These are phyloP conservation scores for Stictonetta naevosa DNA, from an alignment of 2,113 vertebrate species.

Conservation along the genomic window DNA sequence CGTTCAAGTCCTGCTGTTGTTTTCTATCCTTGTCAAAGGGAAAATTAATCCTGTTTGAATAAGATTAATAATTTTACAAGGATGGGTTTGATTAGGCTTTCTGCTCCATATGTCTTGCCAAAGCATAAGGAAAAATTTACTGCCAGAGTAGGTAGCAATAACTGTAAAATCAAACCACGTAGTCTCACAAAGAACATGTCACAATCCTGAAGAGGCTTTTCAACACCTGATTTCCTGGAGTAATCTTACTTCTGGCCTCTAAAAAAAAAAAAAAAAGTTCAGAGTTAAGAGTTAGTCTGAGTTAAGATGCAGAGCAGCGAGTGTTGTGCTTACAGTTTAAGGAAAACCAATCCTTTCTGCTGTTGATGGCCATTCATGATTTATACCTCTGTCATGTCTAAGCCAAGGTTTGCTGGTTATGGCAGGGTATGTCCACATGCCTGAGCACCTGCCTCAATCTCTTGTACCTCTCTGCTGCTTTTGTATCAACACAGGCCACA, in stretches of 20 bases:
- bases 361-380: not conserved
- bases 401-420: not conserved
- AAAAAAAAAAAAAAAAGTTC: not conserved
- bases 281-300: not conserved
- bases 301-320: not conserved
- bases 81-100: not conserved
- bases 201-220: not conserved
- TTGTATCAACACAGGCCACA: fast-evolving
- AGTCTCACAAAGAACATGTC: not conserved
- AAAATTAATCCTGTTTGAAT: not conserved
- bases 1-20: not conserved
- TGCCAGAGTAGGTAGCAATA: not conserved
- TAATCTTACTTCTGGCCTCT: not conserved
- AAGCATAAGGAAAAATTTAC: not conserved
- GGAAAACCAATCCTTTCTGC: not conserved
- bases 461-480: not conserved
- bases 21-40: not conserved
- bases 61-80: not conserved
- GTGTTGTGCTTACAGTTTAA: not conserved
- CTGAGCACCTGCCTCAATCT: not conserved
- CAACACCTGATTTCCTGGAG: not conserved
- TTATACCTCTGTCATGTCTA: not conserved
- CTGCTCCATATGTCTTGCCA: not conserved
- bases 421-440: not conserved
- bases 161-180: not conserved